Percentiles rank a stretch among this genome's conserved stretches.
Evolutionary conservation across 2,113 vertebrate species (phyloP).

Genomic region (Jaculus jaculus): DNA sequence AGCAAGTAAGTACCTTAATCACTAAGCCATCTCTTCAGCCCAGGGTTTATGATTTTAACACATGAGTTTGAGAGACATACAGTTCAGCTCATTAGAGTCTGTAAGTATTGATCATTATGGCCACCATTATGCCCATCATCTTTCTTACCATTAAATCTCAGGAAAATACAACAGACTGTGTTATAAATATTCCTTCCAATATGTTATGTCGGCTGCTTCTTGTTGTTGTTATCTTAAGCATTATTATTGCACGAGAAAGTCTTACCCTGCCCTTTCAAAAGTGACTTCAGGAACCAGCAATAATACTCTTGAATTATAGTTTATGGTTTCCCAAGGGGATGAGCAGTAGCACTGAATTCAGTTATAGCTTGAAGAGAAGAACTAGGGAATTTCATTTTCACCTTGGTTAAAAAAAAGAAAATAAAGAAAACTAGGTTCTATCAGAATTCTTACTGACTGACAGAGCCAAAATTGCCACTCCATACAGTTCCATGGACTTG

Average conservation of each 20-base stretch:
- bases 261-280: slow-evolving; percentile 6
- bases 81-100: not conserved
- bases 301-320: not conserved
- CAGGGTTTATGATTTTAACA: not conserved
- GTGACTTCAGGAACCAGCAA: slow-evolving; percentile 3
- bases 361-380: not conserved
- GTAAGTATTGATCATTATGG: not conserved
- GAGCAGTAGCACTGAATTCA: not conserved
- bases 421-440: not conserved
- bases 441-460: not conserved
- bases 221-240: not conserved
- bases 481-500: not conserved
- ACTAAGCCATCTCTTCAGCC: too few species aligned
- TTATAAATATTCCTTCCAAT: not conserved
- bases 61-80: not conserved
- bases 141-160: not conserved
- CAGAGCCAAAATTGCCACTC: not conserved
- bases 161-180: not conserved
- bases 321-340: not conserved
- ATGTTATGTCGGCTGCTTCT: not conserved
- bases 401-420: not conserved
- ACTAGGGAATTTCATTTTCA: slow-evolving; percentile 9
- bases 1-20: too few species aligned
- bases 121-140: not conserved
- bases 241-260: not conserved